Evolutionary conservation across 1,140 invertebrate genomes (phyloP).

Genomic region (Lucilia cuprina): DNA sequence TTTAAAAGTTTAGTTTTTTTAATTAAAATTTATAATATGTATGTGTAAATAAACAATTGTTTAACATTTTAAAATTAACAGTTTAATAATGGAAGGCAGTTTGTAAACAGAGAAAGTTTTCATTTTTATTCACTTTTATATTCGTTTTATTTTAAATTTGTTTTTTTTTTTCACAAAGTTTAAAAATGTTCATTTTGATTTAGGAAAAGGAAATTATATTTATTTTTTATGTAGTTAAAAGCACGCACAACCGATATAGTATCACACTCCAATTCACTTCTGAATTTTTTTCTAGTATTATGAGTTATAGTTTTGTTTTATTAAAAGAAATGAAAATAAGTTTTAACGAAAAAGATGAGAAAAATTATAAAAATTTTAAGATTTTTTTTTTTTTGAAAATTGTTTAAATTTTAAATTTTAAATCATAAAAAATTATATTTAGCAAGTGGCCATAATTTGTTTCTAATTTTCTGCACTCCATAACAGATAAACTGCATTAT

Average conservation of each 20-base stretch:
- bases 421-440: no score
- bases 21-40: constrained; percentile 1
- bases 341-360: not conserved
- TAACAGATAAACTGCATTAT: no score
- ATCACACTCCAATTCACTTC: constrained; percentile 49
- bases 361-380: not conserved
- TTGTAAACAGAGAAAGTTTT: constrained; percentile 36
- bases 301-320: not conserved
- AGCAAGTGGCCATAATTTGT: no score
- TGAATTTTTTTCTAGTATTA: constrained; percentile 19
- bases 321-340: not conserved
- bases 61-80: constrained; percentile 13
- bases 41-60: constrained; percentile 4
- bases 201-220: constrained; percentile 30
- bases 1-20: not conserved
- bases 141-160: not conserved
- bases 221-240: constrained; percentile 21
- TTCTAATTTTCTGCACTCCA: no score
- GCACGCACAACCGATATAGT: constrained; percentile 60
- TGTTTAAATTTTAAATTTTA: no score
- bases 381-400: not conserved
- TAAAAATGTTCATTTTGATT: constrained; percentile 1
- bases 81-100: constrained; percentile 25
- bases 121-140: no score
- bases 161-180: not conserved